Evolutionary conservation across 2,113 vertebrate species (phyloP).

Genomic region (Lampris incognitus): DNA sequence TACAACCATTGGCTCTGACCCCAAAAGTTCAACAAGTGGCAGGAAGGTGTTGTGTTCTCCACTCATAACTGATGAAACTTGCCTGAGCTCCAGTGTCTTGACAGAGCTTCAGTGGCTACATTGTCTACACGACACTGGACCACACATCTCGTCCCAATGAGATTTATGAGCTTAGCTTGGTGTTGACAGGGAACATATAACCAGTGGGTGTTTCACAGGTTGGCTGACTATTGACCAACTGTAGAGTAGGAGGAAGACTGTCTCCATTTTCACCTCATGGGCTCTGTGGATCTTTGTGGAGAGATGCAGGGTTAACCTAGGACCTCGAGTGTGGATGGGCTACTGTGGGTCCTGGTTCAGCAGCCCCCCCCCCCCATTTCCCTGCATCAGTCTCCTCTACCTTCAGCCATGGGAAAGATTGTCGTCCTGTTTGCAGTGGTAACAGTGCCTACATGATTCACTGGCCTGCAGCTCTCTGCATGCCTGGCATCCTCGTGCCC

Average conservation of each 20-base stretch:
- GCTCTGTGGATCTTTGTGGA: not conserved
- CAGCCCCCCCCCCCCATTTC: not conserved
- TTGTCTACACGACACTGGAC: too few relatives aligned
- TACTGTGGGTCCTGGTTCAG: not conserved
- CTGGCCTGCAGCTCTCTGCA: not conserved
- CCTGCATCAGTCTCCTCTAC: too few relatives aligned
- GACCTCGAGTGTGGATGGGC: not conserved
- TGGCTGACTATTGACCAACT: not conserved
- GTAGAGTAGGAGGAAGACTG: not conserved
- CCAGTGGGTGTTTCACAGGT: too few relatives aligned
- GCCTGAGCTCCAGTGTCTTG: not conserved
- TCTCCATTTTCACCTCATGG: not conserved
- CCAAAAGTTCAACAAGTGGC: not conserved
- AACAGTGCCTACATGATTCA: too few relatives aligned
- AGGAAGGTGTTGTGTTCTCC: not conserved
- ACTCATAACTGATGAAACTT: not conserved
- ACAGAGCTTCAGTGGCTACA: too few relatives aligned
- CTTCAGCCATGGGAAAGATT: too few relatives aligned
- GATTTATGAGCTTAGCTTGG: too few relatives aligned
- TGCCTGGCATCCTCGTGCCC: not conserved
- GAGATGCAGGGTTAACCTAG: not conserved
- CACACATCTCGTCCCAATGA: too few relatives aligned
- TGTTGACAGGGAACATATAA: not conserved
- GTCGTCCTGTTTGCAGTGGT: too few relatives aligned
- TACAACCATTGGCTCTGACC: not conserved